Percentiles rank a stretch among this genome's conserved stretches.
Conservation (phyloP, 1,140 invertebrate genomes). For the Dinoponera quadriceps region DNA sequence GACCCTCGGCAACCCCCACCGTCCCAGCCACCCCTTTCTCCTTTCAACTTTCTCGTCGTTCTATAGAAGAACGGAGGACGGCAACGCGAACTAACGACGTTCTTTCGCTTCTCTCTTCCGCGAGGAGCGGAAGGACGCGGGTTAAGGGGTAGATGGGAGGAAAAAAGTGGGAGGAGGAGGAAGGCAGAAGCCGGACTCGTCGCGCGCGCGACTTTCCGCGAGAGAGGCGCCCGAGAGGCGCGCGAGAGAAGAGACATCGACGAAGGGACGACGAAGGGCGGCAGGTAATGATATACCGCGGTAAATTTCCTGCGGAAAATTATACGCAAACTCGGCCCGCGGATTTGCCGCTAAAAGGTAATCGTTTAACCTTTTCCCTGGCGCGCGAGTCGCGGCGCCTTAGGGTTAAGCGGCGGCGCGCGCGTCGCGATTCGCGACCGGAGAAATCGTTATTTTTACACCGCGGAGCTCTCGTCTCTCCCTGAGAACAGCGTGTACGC, state of each 20-base stretch:
- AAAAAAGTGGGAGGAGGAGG: constrained; percentile 40
- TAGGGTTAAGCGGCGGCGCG: constrained; percentile 4
- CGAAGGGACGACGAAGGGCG: constrained; percentile 67
- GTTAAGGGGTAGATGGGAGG: constrained; percentile 55
- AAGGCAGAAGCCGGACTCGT: constrained; percentile 59
- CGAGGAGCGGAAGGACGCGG: constrained; percentile 21
- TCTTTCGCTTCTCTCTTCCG: constrained; percentile 82
- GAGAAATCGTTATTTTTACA: neutral
- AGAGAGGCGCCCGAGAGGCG: neutral
- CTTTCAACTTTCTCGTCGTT: constrained; percentile 79
- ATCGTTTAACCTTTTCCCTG: constrained; percentile 47
- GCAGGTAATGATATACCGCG: constrained; percentile 75
- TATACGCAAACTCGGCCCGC: constrained; percentile 67
- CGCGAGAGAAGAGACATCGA: constrained; percentile 68
- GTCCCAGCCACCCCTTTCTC: constrained; percentile 75
- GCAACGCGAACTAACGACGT: constrained; percentile 80
- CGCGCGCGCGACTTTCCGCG: neutral
- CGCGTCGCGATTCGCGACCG: neutral
- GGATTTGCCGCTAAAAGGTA: constrained; percentile 62
- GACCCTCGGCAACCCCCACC: constrained; percentile 81
- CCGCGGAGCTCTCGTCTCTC: too few species aligned
- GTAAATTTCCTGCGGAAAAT: constrained; percentile 76
- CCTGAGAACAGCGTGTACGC: too few species aligned
- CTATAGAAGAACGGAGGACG: constrained; percentile 72
- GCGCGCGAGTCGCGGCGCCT: constrained; percentile 4